Base-by-base conservation (phyloP, 2,797 vertebrate genomes). In the Typhlichthys subterraneus region DNA sequence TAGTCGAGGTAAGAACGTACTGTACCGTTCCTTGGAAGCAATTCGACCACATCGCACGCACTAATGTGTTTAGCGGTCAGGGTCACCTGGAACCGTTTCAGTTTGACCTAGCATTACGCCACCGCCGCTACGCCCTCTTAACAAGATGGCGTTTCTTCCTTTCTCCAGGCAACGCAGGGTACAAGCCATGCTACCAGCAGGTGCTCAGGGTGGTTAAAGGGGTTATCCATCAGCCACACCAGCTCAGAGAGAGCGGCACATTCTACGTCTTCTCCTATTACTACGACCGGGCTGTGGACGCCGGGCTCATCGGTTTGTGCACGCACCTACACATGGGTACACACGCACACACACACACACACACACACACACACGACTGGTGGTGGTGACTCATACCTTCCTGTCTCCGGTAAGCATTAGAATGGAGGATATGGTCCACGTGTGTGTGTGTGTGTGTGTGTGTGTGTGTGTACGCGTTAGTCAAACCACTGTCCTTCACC, bases 261-360 rank as follows among this genome's bases (percentile, higher is more conserved):
- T 97, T 99, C 87, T 98, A 96, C 23, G 97, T 97, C 4, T 98
- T 99, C 87, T 98, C 98, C 56, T 99, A 98, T 83, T 99, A 97
- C 79, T 99, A 94, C 45, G 98, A 99, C 79, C 91, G 96, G 73
- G 98, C 97, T 2, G 95, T 88, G 72, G 97, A 99, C 29, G 94
- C 94, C 1, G 89, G 92, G 71, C 87, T 99, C 72, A 97, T 99
- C 8, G 94, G 97, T 99, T 73, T 93, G 90, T 77, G 38, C 19
- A 1, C 45, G 17, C 61, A 53, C 64, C 14, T 50, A 14, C 15
- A 14, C 15, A 14, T 4, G 14, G n/a, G n/a, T n/a, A n/a, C n/a
- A n/a, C n/a, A n/a, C n/a, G n/a, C n/a, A n/a, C 17, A 17, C 17
- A 17, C 1, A 1, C 1, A 1, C 17, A 17, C 17, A 1, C 17